A percentile compares a stretch with the other conserved stretches of the same genome.
phyloP scores from a whole-genome alignment of 2,113 vertebrate genomes.

The Glaucidium brasilianum region DNA sequence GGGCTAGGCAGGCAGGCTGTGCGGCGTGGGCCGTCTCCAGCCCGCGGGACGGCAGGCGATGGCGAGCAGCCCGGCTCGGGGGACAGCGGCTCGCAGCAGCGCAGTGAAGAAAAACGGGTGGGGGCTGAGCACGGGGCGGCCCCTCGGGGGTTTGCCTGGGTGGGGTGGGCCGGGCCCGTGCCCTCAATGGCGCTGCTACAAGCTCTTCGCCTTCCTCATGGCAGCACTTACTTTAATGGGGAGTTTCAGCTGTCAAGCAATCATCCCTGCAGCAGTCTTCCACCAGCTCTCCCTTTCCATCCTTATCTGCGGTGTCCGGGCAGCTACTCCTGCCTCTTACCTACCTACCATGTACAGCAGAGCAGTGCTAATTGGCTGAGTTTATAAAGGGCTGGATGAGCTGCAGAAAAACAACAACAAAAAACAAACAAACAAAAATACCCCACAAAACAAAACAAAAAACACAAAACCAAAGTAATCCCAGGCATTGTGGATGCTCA shows the following conservation, averaged over 20 bases:
- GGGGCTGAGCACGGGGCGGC: too few relatives aligned
- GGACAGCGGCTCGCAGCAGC: neutral
- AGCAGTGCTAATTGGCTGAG: neutral
- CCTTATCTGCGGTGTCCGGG: accelerated
- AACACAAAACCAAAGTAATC: too few relatives aligned
- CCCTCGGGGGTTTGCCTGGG: neutral
- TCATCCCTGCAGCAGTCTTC: neutral
- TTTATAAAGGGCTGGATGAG: neutral
- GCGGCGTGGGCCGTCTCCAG: accelerated
- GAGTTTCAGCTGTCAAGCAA: neutral
- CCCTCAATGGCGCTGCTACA: accelerated
- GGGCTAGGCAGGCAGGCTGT: accelerated
- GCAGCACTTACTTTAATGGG: neutral
- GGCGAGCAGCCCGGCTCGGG: too few relatives aligned
- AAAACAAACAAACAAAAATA: too few relatives aligned
- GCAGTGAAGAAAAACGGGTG: accelerated
- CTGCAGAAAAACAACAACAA: too few relatives aligned
- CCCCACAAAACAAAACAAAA: too few relatives aligned
- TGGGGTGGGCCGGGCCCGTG: too few relatives aligned
- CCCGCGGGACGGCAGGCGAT: accelerated
- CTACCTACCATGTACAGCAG: accelerated
- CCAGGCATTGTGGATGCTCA: too few relatives aligned
- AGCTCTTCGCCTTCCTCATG: neutral
- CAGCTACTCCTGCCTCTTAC: neutral
- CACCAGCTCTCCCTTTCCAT: neutral